These are phyloP conservation scores for Dryadula phaetusa DNA, from an alignment of 2,888 invertebrate species.

Conservation along the genomic window DNA sequence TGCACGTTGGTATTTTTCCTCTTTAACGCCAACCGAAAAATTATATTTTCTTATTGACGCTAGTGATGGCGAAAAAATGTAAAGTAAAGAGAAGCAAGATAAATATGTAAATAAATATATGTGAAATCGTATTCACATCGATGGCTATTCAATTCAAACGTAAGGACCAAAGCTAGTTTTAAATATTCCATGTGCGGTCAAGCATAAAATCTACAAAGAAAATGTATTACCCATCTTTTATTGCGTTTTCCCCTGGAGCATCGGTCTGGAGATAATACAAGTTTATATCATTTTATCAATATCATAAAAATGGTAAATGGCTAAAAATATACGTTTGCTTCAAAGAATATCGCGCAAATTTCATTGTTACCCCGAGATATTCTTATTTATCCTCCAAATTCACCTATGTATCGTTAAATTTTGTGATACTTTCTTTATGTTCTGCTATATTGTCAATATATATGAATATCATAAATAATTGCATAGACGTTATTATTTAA, in stretches of 20 bases:
- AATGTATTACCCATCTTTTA: constrained; percentile 81
- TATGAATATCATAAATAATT: background rate
- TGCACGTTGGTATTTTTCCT: too few species aligned
- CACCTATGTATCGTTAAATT: background rate
- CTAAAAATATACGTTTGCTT: constrained; percentile 33
- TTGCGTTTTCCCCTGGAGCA: constrained; percentile 73
- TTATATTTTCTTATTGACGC: too few species aligned
- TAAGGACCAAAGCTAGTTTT: constrained; percentile 71
- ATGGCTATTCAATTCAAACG: constrained; percentile 70
- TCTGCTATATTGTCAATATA: background rate
- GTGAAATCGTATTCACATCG: constrained; percentile 66
- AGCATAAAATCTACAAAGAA: constrained; percentile 82
- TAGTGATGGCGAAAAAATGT: background rate
- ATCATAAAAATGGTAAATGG: constrained; percentile 40
- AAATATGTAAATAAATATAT: constrained; percentile 63
- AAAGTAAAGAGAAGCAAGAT: background rate
- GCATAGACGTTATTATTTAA: background rate
- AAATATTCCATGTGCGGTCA: constrained; percentile 83
- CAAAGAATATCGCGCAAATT: constrained; percentile 36
- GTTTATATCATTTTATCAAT: constrained; percentile 40
- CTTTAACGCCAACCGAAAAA: too few species aligned
- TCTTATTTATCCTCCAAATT: constrained; percentile 13
- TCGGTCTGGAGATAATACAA: constrained; percentile 46
- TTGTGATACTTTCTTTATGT: constrained; percentile 3
- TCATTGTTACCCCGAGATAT: constrained; percentile 18